Conservation (phyloP, 2,888 invertebrate species). For the Apamea monoglypha region DNA sequence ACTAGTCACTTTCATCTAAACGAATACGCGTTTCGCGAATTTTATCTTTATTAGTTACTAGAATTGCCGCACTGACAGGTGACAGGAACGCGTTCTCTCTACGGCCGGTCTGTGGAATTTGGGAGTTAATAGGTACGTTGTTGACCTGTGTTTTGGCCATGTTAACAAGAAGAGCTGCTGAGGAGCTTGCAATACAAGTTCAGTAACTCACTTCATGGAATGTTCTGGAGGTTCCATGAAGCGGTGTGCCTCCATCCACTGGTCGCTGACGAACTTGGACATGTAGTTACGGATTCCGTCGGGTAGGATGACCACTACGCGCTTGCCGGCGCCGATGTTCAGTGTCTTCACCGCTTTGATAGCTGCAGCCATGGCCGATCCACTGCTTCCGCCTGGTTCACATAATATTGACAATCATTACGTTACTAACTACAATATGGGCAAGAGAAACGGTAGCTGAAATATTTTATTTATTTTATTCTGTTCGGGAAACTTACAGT, state of each 20-base stretch:
- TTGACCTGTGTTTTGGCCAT: not conserved
- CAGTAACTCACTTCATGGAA: constrained; percentile 80
- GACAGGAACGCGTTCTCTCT: not conserved
- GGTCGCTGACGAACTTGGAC: constrained; percentile 97
- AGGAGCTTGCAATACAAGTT: not conserved
- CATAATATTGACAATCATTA: not conserved
- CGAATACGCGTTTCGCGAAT: not conserved
- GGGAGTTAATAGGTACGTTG: not conserved
- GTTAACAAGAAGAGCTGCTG: not conserved
- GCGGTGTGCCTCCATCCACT: constrained; percentile 94
- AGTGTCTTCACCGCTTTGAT: constrained; percentile 87
- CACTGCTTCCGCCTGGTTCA: constrained; percentile 92
- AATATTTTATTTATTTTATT: not conserved
- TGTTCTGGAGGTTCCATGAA: constrained; percentile 71
- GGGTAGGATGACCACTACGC: constrained; percentile 95
- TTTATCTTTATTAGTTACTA: not conserved
- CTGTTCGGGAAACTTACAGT: not conserved
- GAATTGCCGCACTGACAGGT: not conserved
- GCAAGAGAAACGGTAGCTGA: not conserved
- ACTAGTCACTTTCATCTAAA: not conserved
- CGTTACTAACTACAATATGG: not conserved
- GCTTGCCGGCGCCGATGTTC: constrained; percentile 92
- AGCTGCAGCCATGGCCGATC: constrained; percentile 92
- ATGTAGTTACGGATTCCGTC: constrained; percentile 98
- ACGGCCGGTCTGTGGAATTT: not conserved